A percentile compares a stretch with the other conserved stretches of the same genome.
These are phyloP conservation scores for Deilephila elpenor DNA, from an alignment of 2,888 invertebrate genomes.

Conservation along the genomic window DNA sequence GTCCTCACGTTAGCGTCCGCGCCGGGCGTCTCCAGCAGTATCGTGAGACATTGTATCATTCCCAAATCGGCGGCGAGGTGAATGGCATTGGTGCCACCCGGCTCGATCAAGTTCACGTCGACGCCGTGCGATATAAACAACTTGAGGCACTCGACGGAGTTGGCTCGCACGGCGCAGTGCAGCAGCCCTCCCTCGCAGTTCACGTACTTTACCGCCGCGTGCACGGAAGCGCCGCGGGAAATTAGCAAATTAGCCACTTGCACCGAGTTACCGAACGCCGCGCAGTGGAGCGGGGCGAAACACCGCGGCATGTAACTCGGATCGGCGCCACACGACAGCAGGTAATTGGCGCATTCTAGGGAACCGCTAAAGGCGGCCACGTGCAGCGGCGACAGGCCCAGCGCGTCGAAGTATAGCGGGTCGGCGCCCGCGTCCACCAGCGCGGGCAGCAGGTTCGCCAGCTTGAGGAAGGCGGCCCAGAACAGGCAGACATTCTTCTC, in stretches of 20 bases:
- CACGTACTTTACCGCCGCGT: slow-evolving; percentile 86
- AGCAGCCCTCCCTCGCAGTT: slow-evolving; percentile 91
- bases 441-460: slow-evolving; percentile 87
- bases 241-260: slow-evolving; percentile 92
- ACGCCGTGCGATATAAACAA: slow-evolving; percentile 90
- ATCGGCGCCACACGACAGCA: slow-evolving; percentile 88
- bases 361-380: slow-evolving; percentile 92
- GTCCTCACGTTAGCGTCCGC: slow-evolving; percentile 89
- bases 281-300: slow-evolving; percentile 94
- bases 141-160: slow-evolving; percentile 91
- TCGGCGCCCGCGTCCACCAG: slow-evolving; percentile 89
- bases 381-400: slow-evolving; percentile 90
- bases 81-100: slow-evolving; percentile 90
- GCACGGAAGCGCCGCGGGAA: slow-evolving; percentile 88
- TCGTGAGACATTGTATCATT: slow-evolving; percentile 89
- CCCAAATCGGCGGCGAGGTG: slow-evolving; percentile 93
- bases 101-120: slow-evolving; percentile 90
- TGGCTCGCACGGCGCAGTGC: slow-evolving; percentile 94
- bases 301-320: slow-evolving; percentile 88
- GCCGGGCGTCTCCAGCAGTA: slow-evolving; percentile 89
- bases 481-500: slow-evolving; percentile 90
- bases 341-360: slow-evolving; percentile 87
- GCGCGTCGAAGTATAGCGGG: slow-evolving; percentile 88
- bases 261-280: slow-evolving; percentile 94
- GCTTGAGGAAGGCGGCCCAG: slow-evolving; percentile 90